A percentile compares a stretch with the other conserved stretches of the same genome.
Conservation (phyloP, 2,888 invertebrate genomes). For the Nemotelus pantherinus region DNA sequence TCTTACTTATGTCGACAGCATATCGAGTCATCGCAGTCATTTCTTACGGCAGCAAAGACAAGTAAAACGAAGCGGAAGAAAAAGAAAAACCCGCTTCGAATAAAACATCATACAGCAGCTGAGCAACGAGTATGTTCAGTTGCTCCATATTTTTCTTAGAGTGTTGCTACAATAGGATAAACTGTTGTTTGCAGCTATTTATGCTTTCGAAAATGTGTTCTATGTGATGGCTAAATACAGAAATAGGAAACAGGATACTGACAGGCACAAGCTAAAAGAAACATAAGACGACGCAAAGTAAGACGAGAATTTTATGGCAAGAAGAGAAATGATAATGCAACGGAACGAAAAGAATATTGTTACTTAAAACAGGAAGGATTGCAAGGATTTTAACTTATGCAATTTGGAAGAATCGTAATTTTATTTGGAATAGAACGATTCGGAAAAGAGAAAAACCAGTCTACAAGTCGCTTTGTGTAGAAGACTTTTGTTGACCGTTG, state of each 20-base stretch:
- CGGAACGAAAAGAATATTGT: not conserved
- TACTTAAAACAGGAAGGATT: slow-evolving; percentile 29
- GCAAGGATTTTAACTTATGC: slow-evolving; percentile 25
- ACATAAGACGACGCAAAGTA: not conserved
- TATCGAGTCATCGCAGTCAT: not conserved
- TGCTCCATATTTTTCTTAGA: slow-evolving; percentile 5
- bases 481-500: no score
- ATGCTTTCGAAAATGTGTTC: not conserved
- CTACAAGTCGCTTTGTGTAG: not conserved
- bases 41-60: not conserved
- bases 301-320: not conserved
- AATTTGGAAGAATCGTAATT: slow-evolving; percentile 16
- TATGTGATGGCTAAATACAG: not conserved
- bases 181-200: slow-evolving; percentile 33
- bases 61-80: not conserved
- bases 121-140: not conserved
- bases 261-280: not conserved
- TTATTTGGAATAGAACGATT: not conserved
- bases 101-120: not conserved
- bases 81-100: slow-evolving; percentile 11
- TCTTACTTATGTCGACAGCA: slow-evolving; percentile 36
- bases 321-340: not conserved
- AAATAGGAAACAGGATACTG: not conserved
- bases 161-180: slow-evolving; percentile 25
- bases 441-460: not conserved